Evolutionary conservation across 1,140 invertebrate species (phyloP).

Genomic region (Cydia amplana): DNA sequence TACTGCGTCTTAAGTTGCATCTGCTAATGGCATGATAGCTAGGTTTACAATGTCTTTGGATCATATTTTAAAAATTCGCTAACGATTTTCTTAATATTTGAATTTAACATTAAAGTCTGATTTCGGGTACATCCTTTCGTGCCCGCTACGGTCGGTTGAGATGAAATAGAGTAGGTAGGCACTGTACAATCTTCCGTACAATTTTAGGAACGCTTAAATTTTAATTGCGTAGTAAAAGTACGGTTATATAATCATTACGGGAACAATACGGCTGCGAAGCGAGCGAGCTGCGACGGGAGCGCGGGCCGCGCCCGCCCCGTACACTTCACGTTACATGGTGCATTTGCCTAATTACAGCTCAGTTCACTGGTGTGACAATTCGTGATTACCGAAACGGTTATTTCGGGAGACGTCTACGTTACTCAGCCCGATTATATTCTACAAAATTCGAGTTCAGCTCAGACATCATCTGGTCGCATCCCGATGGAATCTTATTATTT

Average conservation of each 20-base stretch:
- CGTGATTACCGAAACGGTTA: constrained; percentile 68
- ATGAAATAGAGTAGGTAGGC: constrained; percentile 58
- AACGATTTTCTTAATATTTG: constrained; percentile 33
- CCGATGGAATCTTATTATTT: constrained; percentile 42
- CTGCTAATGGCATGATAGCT: constrained; percentile 44
- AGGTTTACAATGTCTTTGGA: constrained; percentile 25
- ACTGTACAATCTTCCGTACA: constrained; percentile 61
- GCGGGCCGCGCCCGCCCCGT: constrained; percentile 40
- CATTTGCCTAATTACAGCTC: constrained; percentile 76
- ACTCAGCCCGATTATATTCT: constrained; percentile 47
- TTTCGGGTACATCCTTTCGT: constrained; percentile 54
- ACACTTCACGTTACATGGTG: constrained; percentile 68
- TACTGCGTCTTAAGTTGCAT: constrained; percentile 42
- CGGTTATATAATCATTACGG: constrained; percentile 77
- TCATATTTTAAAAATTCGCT: neutral
- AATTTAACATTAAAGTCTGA: constrained; percentile 44
- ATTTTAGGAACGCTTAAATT: constrained; percentile 78
- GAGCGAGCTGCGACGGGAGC: constrained; percentile 46
- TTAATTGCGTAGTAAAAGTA: constrained; percentile 79
- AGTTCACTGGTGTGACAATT: constrained; percentile 71
- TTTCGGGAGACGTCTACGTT: constrained; percentile 55
- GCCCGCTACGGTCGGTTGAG: constrained; percentile 60
- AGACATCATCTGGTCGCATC: constrained; percentile 43
- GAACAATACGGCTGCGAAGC: constrained; percentile 61
- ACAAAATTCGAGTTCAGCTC: constrained; percentile 37